Evolutionary conservation across 2,113 vertebrate species (phyloP).

Genomic region (Mastomys natalensis): DNA sequence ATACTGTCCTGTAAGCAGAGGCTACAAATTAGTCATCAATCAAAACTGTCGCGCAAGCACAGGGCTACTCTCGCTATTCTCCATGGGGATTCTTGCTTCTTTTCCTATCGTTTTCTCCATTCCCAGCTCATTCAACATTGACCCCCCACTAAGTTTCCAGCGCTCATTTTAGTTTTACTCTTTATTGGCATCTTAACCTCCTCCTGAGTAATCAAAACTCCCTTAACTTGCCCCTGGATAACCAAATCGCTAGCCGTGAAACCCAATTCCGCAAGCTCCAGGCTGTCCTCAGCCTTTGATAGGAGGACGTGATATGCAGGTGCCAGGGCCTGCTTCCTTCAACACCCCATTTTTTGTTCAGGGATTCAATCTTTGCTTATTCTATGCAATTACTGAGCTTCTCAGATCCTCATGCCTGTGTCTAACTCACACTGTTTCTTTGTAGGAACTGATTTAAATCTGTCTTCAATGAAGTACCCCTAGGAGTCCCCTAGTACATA

Average conservation of each 20-base stretch:
- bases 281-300: background rate
- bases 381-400: background rate
- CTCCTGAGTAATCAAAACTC: background rate
- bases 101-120: background rate
- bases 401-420: background rate
- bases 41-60: background rate
- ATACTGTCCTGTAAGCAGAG: conserved; percentile 27
- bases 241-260: background rate
- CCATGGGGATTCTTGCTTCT: conserved; percentile 19
- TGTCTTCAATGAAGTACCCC: background rate
- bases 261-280: background rate
- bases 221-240: background rate
- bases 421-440: background rate
- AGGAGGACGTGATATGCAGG: background rate
- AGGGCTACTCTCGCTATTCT: background rate
- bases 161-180: background rate
- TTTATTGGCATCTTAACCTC: conserved; percentile 34
- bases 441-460: background rate
- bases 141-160: background rate
- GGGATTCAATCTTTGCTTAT: background rate
- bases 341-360: background rate
- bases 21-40: conserved; percentile 59
- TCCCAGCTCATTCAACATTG: background rate
- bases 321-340: background rate
- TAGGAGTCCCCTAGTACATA: background rate